Evolutionary conservation across 2,888 invertebrate genomes (phyloP).

Genomic region (Eubasilissa splendida): DNA sequence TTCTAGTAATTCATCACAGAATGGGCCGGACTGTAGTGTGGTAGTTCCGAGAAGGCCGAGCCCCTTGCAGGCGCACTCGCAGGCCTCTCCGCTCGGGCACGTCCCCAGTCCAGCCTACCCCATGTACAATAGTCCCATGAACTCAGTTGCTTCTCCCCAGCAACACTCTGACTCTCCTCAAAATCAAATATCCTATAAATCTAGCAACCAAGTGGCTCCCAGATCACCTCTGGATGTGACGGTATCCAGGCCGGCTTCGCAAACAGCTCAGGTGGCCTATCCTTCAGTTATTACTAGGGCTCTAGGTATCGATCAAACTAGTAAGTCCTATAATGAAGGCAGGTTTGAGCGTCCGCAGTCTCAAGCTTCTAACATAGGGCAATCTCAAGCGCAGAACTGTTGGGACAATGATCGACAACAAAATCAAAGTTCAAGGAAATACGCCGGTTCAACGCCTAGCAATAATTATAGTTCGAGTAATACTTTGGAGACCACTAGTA

Average conservation of each 20-base stretch:
- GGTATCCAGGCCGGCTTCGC: slow-evolving; percentile 76
- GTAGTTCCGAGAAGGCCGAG: slow-evolving; percentile 80
- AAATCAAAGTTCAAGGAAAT: slow-evolving; percentile 67
- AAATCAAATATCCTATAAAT: slow-evolving; percentile 64
- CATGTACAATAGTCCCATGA: slow-evolving; percentile 88
- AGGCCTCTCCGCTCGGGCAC: slow-evolving; percentile 82
- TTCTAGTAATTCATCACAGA: slow-evolving; percentile 74
- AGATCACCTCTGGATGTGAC: slow-evolving; percentile 82
- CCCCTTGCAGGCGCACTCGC: slow-evolving; percentile 79
- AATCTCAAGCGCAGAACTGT: slow-evolving; percentile 69
- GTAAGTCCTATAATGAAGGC: slow-evolving; percentile 69
- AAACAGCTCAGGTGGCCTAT: slow-evolving; percentile 78
- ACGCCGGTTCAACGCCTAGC: slow-evolving; percentile 67
- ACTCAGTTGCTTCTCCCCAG: slow-evolving; percentile 82
- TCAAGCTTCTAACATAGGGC: slow-evolving; percentile 65
- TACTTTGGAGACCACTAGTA: slow-evolving; percentile 58
- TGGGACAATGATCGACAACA: slow-evolving; percentile 72
- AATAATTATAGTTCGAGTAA: slow-evolving; percentile 60
- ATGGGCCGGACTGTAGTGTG: slow-evolving; percentile 78
- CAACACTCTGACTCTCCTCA: slow-evolving; percentile 72
- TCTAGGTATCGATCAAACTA: slow-evolving; percentile 75
- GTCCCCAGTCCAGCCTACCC: slow-evolving; percentile 87
- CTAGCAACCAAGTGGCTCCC: slow-evolving; percentile 73
- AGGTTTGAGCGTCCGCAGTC: slow-evolving; percentile 68
- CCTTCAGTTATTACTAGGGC: slow-evolving; percentile 88